Percentiles rank a stretch among this genome's conserved stretches.
Evolutionary conservation across 2,888 invertebrate genomes (phyloP).

Genomic region (Xestia ashworthii): DNA sequence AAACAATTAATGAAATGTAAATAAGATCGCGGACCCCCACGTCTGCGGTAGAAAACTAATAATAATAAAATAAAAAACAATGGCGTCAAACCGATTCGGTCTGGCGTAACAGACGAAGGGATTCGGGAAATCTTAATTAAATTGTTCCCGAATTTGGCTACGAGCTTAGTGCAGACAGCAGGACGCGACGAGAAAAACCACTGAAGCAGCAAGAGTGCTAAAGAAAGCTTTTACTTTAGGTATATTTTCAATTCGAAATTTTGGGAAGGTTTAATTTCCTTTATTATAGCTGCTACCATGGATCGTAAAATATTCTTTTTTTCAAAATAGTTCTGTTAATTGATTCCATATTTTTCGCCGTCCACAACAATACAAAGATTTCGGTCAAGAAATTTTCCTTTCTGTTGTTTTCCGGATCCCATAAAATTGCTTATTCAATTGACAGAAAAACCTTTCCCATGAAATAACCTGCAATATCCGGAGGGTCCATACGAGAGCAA

Average conservation of each 20-base stretch:
- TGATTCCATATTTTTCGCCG: rapidly evolving
- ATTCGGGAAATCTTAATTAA: neutral
- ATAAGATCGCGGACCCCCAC: too few species aligned
- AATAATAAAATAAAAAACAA: too few species aligned
- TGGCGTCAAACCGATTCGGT: too few species aligned
- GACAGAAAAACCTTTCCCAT: conserved; percentile 31
- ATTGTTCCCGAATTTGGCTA: neutral
- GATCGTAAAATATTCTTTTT: neutral
- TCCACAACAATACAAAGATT: neutral
- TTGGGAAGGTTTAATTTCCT: neutral
- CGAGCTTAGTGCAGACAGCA: neutral
- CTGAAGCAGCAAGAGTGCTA: too few species aligned
- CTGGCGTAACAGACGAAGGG: too few species aligned
- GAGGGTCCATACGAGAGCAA: conserved; percentile 9
- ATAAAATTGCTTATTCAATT: conserved; percentile 44
- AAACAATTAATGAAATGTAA: too few species aligned
- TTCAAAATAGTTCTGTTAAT: neutral
- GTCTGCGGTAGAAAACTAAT: too few species aligned
- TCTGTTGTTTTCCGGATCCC: neutral
- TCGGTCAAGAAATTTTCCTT: conserved; percentile 2
- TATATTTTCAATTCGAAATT: too few species aligned
- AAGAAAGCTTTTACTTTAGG: too few species aligned
- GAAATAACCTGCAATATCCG: conserved; percentile 21
- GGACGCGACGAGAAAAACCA: neutral
- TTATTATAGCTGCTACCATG: neutral